Base-by-base conservation (phyloP, 2,113 vertebrate genomes). In the Triplophysa rosa region DNA sequence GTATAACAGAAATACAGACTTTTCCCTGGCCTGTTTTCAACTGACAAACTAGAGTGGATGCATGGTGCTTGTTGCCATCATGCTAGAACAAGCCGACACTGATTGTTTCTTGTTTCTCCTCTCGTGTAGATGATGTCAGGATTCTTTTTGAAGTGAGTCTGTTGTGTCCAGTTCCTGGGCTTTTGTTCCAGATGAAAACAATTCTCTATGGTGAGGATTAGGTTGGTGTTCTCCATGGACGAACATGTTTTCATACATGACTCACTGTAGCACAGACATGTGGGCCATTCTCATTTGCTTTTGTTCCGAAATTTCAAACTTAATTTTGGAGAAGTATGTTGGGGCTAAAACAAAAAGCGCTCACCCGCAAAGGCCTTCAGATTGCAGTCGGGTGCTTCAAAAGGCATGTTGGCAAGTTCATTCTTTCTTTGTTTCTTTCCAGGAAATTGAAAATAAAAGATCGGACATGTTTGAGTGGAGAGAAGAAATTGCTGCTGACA, bases 121-220 rank as follows among this genome's bases (percentile, higher is more conserved):
- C 86, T 87, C 87, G 82, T 68, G 80, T 86, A 88, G 88, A 84
- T 87, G 84, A 87, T 16, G 83, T 84, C 88, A 81, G 85, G 80
- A 66, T 87, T 90, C 89, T 89, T 93, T 92, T 93, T 90, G 92
- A 93, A 89, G 87, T 58, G 81, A 80, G 87, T 84, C 90, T 90
- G 89, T 85, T 80, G 86, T 87, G 84, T 82, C 80, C 74, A 79
- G 58, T 78, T 82, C 83, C 80, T 75, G 79, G 71, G 80, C 91
- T 92, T 93, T 92, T 93, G 92, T 93, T 92, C 85, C 91, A 92
- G 89, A 92, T 93, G 84, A 93, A 93, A 93, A 91, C 91, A 91
- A 93, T 91, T 93, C 91, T 92, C 89, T 89, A 92, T 92, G 90
- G 89, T 90, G 89, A 88, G 88, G 80, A 40, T 84, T 75, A 84